phyloP scores from a whole-genome alignment of 2,888 invertebrate genomes.

The Lasioglossum oenotherae region DNA sequence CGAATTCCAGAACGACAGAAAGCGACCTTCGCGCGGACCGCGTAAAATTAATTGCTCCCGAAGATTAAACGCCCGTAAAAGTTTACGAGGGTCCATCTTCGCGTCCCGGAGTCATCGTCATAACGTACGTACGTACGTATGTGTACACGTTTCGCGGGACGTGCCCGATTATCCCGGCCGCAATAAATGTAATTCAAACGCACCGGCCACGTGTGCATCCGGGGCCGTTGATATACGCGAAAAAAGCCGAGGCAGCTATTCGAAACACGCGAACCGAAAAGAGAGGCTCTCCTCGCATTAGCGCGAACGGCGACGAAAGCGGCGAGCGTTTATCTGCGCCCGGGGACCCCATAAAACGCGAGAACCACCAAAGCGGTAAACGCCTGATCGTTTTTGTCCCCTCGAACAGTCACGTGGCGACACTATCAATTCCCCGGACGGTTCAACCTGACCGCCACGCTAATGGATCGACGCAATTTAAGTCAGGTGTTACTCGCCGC shows the following conservation, averaged over 20 bases:
- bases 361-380: conserved; percentile 36
- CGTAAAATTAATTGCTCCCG: conserved; percentile 38
- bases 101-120: conserved; percentile 9
- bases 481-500: conserved; percentile 8
- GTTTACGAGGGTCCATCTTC: conserved; percentile 41
- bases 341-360: conserved; percentile 54
- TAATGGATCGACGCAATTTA: conserved; percentile 51
- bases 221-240: conserved; percentile 20
- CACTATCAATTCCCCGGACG: conserved; percentile 52
- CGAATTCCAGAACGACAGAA: not conserved
- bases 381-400: conserved; percentile 49
- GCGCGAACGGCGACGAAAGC: conserved; percentile 46
- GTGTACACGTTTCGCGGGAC: conserved; percentile 19
- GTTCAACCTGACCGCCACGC: conserved; percentile 46
- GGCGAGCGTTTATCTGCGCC: conserved; percentile 59
- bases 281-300: conserved; percentile 38
- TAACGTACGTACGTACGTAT: conserved; percentile 30
- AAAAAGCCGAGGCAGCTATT: conserved; percentile 19
- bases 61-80: conserved; percentile 47
- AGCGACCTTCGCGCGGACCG: conserved; percentile 5
- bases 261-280: conserved; percentile 9
- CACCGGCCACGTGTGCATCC: conserved; percentile 13
- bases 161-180: conserved; percentile 38
- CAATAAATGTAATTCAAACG: conserved; percentile 61
- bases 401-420: conserved; percentile 25